Evolutionary conservation across 1,140 invertebrate genomes (phyloP).

Genomic region (Polypedilum vanderplanki): DNA sequence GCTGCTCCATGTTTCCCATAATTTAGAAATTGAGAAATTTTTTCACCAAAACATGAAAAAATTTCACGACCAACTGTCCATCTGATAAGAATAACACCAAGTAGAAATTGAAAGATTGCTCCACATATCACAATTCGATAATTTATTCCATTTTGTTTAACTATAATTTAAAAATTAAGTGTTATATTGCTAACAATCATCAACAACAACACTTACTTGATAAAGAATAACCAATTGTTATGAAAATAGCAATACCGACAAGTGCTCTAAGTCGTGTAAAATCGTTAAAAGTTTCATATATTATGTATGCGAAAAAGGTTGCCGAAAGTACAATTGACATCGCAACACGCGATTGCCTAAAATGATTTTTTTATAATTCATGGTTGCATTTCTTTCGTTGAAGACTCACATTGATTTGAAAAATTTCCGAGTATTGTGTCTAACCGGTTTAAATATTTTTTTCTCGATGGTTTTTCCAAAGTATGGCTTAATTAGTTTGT

Average conservation of each 20-base stretch:
- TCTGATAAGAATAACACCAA: conserved; percentile 80
- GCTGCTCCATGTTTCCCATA: conserved; percentile 69
- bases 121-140: conserved; percentile 78
- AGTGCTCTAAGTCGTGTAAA: conserved; percentile 58
- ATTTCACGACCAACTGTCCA: conserved; percentile 69
- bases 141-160: conserved; percentile 53
- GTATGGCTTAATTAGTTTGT: conserved; percentile 54
- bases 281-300: conserved; percentile 56
- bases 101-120: conserved; percentile 73
- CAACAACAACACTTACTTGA: conserved; percentile 38
- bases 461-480: conserved; percentile 45
- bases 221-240: conserved; percentile 49
- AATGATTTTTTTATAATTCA: conserved; percentile 30
- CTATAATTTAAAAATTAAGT: conserved; percentile 31
- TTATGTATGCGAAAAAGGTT: conserved; percentile 51
- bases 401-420: conserved; percentile 35
- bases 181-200: too few species aligned
- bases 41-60: conserved; percentile 73
- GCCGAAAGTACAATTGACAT: conserved; percentile 42
- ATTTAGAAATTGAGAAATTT: conserved; percentile 69
- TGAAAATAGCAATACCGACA: conserved; percentile 52
- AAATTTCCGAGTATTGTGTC: conserved; percentile 33
- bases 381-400: neutral
- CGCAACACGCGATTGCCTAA: conserved; percentile 28
- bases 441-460: conserved; percentile 40